Percentiles rank a stretch among this genome's conserved stretches.
Conservation (phyloP, 2,888 invertebrate genomes). For the Zele albiditarsus region DNA sequence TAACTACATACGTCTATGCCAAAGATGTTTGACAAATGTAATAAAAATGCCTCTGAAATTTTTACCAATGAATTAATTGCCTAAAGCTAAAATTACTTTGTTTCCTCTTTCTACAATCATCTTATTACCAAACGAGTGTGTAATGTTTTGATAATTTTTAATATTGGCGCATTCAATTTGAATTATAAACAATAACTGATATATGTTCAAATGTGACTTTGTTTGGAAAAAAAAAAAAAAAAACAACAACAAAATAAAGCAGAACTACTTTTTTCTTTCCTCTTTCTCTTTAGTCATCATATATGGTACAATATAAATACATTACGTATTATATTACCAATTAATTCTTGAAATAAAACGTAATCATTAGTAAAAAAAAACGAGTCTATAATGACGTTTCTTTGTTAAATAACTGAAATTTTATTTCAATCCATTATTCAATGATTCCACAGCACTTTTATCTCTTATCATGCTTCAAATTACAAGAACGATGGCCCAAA, state of each 20-base stretch:
- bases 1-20: conserved; percentile 59
- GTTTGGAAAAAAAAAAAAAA: background rate
- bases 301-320: conserved; percentile 23
- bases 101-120: background rate
- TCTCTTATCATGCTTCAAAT: too few relatives aligned
- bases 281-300: conserved; percentile 16
- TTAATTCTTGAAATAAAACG: background rate
- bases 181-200: too few relatives aligned
- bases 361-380: background rate
- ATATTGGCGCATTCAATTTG: too few relatives aligned
- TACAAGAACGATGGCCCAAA: too few relatives aligned
- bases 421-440: too few relatives aligned
- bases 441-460: too few relatives aligned
- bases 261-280: too few relatives aligned
- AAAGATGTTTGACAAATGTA: conserved; percentile 62
- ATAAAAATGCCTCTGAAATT: conserved; percentile 24
- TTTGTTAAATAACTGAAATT: too few relatives aligned
- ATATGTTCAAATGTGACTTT: background rate
- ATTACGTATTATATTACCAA: conserved; percentile 39
- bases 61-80: conserved; percentile 1
- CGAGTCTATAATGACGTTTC: background rate
- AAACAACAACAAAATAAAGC: background rate
- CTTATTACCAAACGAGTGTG: too few relatives aligned
- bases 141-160: too few relatives aligned
- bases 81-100: background rate